phyloP scores from a whole-genome alignment of 1,140 invertebrate species.

The Rhopalosiphum maidis region DNA sequence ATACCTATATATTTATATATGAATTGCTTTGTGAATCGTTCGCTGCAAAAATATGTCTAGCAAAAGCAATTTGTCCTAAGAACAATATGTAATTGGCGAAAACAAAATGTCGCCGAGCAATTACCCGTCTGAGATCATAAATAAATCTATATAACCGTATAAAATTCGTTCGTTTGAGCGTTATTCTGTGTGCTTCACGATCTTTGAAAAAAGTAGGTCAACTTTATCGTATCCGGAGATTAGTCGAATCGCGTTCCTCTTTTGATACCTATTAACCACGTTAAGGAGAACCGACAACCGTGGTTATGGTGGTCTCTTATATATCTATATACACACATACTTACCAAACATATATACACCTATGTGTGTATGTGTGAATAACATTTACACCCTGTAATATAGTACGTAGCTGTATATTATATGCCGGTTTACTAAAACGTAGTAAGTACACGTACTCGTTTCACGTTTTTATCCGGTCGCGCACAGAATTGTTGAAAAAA shows the following conservation, averaged over 20 bases:
- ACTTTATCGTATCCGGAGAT: not conserved
- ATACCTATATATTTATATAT: not conserved
- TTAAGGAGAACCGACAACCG: not conserved
- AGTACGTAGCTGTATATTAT: not conserved
- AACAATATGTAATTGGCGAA: conserved; percentile 28
- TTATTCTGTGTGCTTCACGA: not conserved
- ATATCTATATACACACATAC: not conserved
- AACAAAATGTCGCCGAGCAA: conserved; percentile 14
- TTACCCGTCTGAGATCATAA: conserved; percentile 12
- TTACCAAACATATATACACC: not conserved
- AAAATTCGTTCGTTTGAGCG: not conserved
- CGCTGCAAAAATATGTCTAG: not conserved
- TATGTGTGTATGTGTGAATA: not conserved
- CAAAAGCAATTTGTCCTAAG: not conserved
- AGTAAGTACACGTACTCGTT: too few species aligned
- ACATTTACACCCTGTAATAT: not conserved
- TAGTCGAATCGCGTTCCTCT: not conserved
- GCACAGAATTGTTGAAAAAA: conserved; percentile 7
- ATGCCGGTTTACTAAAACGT: not conserved
- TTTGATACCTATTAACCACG: not conserved
- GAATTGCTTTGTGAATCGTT: not conserved
- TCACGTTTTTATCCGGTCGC: not conserved
- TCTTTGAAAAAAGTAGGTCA: conserved; percentile 18
- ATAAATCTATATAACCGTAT: not conserved
- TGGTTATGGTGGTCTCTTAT: not conserved